A percentile compares a stretch with the other conserved stretches of the same genome.
phyloP scores from a whole-genome alignment of 2,797 vertebrate genomes.

The Nannoperca obscura region DNA sequence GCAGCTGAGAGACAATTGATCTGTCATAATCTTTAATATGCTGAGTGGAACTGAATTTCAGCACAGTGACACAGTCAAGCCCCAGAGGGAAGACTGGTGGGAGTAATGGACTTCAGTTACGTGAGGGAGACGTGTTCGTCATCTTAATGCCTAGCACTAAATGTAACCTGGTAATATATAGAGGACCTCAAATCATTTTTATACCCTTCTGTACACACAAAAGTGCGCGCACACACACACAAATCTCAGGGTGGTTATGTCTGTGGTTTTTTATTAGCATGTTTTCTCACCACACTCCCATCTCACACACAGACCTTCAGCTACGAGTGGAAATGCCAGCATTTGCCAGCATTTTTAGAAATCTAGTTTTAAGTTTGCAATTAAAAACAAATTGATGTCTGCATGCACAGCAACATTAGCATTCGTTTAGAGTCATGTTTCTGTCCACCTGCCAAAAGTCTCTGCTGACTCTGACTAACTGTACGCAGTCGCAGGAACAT shows the following conservation, averaged over 20 bases:
- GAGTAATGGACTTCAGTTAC: background rate
- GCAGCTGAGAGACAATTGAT: constrained; percentile 26
- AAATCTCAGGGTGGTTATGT: no score
- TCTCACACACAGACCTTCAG: background rate
- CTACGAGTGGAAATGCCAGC: background rate
- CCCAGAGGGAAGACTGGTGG: background rate
- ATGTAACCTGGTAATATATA: constrained; percentile 35
- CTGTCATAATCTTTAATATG: constrained; percentile 26
- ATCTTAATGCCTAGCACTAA: constrained; percentile 24
- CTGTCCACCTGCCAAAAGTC: background rate
- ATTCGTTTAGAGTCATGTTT: background rate
- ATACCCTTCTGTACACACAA: background rate
- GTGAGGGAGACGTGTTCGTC: constrained; percentile 1
- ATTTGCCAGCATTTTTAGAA: background rate
- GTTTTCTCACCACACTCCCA: background rate
- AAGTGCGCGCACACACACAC: background rate
- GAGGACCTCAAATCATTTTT: constrained; percentile 10
- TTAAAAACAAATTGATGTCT: background rate
- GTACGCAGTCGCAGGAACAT: background rate
- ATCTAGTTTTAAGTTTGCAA: background rate
- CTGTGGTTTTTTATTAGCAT: background rate
- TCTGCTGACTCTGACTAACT: constrained; percentile 5
- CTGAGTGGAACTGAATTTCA: constrained; percentile 20
- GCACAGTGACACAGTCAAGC: constrained; percentile 20
- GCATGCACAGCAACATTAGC: background rate